A percentile compares a stretch with the other conserved stretches of the same genome.
Conservation (phyloP, 2,113 vertebrate genomes). For the Chascanopsetta lugubris region DNA sequence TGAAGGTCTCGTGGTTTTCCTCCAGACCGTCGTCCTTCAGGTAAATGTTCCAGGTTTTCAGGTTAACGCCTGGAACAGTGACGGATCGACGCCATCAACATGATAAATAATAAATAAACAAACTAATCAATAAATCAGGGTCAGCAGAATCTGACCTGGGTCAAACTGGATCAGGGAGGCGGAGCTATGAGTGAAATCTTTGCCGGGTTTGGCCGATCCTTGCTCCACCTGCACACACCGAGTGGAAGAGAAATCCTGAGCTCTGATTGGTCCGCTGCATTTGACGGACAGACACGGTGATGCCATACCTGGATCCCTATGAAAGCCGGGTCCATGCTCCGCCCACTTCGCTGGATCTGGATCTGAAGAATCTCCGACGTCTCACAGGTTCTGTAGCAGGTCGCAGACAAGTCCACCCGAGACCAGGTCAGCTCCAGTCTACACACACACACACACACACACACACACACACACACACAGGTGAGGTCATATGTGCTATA, state of each 20-base stretch:
- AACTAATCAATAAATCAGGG: no score
- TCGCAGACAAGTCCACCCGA: constrained; percentile 71
- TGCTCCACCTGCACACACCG: constrained; percentile 73
- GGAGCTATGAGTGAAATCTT: constrained; percentile 79
- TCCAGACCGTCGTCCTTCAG: constrained; percentile 81
- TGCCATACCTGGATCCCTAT: constrained; percentile 69
- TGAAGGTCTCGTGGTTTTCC: constrained; percentile 82
- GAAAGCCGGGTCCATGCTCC: constrained; percentile 77
- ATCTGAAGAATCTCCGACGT: constrained; percentile 76
- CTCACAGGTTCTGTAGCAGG: constrained; percentile 76
- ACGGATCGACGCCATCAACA: background rate
- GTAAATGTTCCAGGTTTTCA: constrained; percentile 81
- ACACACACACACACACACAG: background rate
- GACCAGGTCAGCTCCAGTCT: constrained; percentile 80
- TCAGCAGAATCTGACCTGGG: constrained; percentile 75
- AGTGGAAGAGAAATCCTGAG: background rate
- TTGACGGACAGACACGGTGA: background rate
- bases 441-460: constrained; percentile 21
- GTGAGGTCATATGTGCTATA: no score
- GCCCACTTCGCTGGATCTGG: constrained; percentile 74
- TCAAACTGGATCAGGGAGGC: constrained; percentile 80
- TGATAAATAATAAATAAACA: background rate
- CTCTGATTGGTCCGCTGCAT: background rate
- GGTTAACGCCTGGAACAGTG: constrained; percentile 77
- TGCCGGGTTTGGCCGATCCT: constrained; percentile 71